phyloP scores from a whole-genome alignment of 1,140 invertebrate genomes.

The Formica selysi region DNA sequence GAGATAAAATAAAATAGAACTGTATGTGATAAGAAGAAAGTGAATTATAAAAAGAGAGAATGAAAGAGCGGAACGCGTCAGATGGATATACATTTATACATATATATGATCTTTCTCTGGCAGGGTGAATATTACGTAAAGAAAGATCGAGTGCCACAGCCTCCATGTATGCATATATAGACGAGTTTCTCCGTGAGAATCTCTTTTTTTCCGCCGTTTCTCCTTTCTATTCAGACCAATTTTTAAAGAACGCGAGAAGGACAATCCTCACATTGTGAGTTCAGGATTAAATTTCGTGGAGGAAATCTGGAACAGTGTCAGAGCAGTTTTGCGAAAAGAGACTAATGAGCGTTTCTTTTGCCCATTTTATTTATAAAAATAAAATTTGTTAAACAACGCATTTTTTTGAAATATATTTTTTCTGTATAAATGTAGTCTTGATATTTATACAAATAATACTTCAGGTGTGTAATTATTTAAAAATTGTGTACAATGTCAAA shows the following conservation, averaged over 20 bases:
- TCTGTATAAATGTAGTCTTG: not conserved
- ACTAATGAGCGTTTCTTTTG: not conserved
- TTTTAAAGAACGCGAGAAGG: not conserved
- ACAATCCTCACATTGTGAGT: conserved; percentile 8
- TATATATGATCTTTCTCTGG: conserved; percentile 57
- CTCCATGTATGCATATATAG: conserved; percentile 44
- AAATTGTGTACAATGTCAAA: not conserved
- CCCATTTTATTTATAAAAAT: not conserved
- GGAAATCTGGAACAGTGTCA: conserved; percentile 37
- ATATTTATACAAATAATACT: not conserved
- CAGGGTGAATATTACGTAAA: conserved; percentile 47
- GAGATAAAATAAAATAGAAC: conserved; percentile 23
- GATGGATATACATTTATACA: conserved; percentile 47
- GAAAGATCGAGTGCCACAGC: conserved; percentile 61
- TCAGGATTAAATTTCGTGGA: conserved; percentile 19
- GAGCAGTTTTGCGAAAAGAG: conserved; percentile 2
- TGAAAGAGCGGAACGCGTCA: conserved; percentile 9
- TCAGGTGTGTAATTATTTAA: not conserved
- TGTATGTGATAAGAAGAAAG: conserved; percentile 25
- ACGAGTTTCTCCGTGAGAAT: conserved; percentile 57
- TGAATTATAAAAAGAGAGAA: conserved; percentile 13
- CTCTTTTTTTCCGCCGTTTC: conserved; percentile 61
- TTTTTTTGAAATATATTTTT: not conserved
- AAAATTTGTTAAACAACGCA: too few relatives aligned
- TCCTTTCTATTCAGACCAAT: conserved; percentile 50